Conservation (phyloP, 2,797 vertebrate genomes). For the Champsocephalus gunnari region DNA sequence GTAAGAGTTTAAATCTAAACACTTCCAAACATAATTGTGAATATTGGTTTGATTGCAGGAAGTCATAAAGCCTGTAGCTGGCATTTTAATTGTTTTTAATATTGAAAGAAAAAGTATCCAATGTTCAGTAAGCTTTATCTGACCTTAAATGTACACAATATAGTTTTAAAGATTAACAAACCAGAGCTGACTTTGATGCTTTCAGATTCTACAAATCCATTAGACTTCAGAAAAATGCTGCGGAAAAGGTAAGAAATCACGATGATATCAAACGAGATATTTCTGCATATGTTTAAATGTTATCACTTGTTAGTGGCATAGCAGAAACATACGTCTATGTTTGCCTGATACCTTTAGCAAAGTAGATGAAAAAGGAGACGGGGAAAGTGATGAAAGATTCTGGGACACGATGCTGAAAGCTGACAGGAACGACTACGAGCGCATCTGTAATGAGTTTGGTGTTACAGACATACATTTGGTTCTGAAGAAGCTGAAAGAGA, state of each 20-base stretch:
- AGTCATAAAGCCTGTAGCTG: not conserved
- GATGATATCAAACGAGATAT: not conserved
- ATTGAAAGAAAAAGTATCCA: not conserved
- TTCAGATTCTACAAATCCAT: constrained; percentile 78
- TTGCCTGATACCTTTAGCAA: constrained; percentile 51
- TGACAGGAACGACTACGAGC: constrained; percentile 89
- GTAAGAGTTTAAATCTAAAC: constrained; percentile 69
- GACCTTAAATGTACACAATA: not conserved
- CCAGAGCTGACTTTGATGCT: constrained; percentile 8
- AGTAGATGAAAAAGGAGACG: constrained; percentile 46
- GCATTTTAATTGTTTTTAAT: not conserved
- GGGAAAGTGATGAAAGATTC: constrained; percentile 75
- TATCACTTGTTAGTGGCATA: not conserved
- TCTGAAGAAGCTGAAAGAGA: constrained; percentile 85
- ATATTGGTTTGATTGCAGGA: constrained; percentile 2
- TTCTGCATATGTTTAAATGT: not conserved
- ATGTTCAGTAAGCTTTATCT: not conserved
- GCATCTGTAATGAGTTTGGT: constrained; percentile 87
- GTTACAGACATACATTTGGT: constrained; percentile 85
- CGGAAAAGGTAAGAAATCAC: constrained; percentile 83
- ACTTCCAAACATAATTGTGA: not conserved
- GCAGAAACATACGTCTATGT: not conserved
- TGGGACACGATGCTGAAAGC: constrained; percentile 88
- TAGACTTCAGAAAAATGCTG: constrained; percentile 86
- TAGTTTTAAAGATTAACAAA: not conserved